These are phyloP conservation scores for Leptobrachium leishanense DNA, from an alignment of 2,113 vertebrate genomes.

Conservation along the genomic window DNA sequence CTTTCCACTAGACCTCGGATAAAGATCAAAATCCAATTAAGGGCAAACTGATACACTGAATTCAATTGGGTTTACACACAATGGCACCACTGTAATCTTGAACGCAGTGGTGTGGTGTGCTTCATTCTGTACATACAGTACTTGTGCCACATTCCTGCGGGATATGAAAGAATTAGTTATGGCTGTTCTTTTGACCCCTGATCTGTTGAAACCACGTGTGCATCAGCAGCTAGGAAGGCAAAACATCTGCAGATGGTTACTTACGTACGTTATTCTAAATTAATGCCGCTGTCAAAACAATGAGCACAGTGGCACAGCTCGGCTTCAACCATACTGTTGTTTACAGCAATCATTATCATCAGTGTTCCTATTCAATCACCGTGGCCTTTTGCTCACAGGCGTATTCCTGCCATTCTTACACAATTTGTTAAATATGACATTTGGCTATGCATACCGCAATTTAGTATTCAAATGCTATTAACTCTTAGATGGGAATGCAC, in stretches of 20 bases:
- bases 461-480: background rate
- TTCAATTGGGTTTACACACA: too few species aligned
- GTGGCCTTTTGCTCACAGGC: background rate
- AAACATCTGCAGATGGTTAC: constrained; percentile 8
- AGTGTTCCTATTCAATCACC: background rate
- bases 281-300: background rate
- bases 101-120: too few species aligned
- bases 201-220: constrained; percentile 1
- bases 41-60: too few species aligned
- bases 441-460: background rate
- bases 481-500: too few species aligned
- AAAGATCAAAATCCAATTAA: too few species aligned
- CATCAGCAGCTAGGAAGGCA: background rate
- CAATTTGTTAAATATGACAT: background rate
- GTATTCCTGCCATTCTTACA: background rate
- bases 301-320: background rate
- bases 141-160: background rate
- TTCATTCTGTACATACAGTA: too few species aligned
- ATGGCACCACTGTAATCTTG: too few species aligned
- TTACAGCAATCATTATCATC: background rate
- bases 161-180: constrained; percentile 48
- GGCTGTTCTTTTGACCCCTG: constrained; percentile 44
- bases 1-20: too few species aligned
- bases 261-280: background rate
- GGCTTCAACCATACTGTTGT: background rate